phyloP scores from a whole-genome alignment of 2,797 vertebrate genomes.

The Echeneis naucrates region DNA sequence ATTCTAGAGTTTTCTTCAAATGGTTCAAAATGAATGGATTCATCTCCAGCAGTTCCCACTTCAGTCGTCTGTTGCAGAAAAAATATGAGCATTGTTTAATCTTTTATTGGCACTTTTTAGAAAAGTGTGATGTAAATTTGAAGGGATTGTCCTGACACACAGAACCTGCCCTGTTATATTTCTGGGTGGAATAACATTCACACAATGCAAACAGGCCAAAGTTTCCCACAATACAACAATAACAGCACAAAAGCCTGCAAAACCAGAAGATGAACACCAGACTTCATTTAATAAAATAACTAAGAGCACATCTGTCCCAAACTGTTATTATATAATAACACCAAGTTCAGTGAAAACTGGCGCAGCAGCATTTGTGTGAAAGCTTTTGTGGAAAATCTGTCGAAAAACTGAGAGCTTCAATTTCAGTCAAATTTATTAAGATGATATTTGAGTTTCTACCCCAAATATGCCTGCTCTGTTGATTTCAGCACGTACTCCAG shows the following conservation, averaged over 20 bases:
- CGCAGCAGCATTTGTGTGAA: no score
- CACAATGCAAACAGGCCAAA: background rate
- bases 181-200: background rate
- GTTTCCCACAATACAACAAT: background rate
- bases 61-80: background rate
- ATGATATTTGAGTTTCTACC: background rate
- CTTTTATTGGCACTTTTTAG: background rate
- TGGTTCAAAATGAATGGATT: no score
- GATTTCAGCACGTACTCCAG: slow-evolving; percentile 22
- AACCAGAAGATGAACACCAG: no score
- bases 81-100: background rate
- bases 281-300: no score
- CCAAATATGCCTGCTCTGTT: background rate
- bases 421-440: background rate
- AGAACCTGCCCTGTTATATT: no score
- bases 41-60: slow-evolving; percentile 11
- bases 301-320: no score
- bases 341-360: no score
- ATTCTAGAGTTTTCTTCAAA: background rate
- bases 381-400: no score
- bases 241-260: background rate
- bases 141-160: no score
- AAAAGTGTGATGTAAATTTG: no score
- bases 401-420: background rate
- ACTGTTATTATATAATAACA: no score